Conservation (phyloP, 35 echinoderm and acorn worm genomes). For the Stichopus chloronotus region DNA sequence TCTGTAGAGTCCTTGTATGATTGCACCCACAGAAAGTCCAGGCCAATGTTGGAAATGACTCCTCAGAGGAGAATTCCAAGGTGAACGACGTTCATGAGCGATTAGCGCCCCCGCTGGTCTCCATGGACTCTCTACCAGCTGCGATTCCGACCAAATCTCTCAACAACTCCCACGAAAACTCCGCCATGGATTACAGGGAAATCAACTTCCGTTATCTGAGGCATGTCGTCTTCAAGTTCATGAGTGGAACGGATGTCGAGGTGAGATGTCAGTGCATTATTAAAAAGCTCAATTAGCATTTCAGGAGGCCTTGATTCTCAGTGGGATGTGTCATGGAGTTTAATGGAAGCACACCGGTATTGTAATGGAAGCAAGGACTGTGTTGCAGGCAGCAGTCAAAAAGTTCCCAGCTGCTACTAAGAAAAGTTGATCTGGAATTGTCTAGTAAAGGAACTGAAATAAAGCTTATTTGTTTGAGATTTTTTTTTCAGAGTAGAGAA, state of each 20-base stretch:
- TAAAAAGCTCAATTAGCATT: neutral
- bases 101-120: neutral
- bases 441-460: too few species aligned
- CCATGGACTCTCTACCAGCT: neutral
- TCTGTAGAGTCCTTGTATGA: too few species aligned
- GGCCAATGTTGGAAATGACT: constrained; percentile 67
- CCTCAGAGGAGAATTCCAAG: constrained; percentile 63
- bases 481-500: too few species aligned
- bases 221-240: constrained; percentile 96
- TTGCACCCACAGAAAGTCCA: constrained; percentile 80
- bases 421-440: too few species aligned
- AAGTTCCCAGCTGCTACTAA: too few species aligned
- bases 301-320: neutral
- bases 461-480: too few species aligned
- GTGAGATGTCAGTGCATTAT: constrained; percentile 38
- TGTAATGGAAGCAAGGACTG: too few species aligned
- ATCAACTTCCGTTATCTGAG: constrained; percentile 98
- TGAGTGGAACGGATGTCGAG: constrained; percentile 88
- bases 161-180: constrained; percentile 22
- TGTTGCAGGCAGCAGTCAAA: too few species aligned
- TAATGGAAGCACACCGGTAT: too few species aligned
- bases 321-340: too few species aligned
- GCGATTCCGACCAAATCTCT: neutral
- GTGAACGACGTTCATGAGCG: constrained; percentile 29
- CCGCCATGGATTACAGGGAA: constrained; percentile 65